These are phyloP conservation scores for Spilosoma lubricipeda DNA, from an alignment of 2,888 invertebrate genomes.

Conservation along the genomic window DNA sequence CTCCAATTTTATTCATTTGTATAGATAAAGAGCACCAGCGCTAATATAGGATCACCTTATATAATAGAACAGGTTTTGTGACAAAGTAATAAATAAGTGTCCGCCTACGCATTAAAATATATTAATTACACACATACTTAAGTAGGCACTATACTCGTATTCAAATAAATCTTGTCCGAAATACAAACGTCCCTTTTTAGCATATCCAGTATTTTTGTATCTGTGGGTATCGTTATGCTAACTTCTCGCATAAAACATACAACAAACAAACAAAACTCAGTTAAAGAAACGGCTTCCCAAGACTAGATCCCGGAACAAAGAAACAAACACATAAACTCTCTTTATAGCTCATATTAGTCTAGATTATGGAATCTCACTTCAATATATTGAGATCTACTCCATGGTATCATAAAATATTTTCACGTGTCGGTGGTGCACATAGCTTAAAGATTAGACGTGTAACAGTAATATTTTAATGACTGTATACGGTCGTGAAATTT, in stretches of 20 bases:
- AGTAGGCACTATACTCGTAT: slow-evolving; percentile 11
- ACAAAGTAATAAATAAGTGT: not conserved
- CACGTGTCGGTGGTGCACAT: slow-evolving; percentile 12
- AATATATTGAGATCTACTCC: slow-evolving; percentile 37
- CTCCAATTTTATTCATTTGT: too few relatives aligned
- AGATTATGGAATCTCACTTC: slow-evolving; percentile 34
- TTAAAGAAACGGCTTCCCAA: slow-evolving; percentile 46
- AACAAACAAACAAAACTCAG: slow-evolving; percentile 46
- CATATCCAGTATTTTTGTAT: slow-evolving; percentile 22
- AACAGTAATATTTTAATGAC: slow-evolving; percentile 3
- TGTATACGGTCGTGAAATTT: not conserved
- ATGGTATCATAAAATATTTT: slow-evolving; percentile 28
- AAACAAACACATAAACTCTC: slow-evolving; percentile 48
- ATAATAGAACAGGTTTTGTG: not conserved
- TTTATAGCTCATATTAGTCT: slow-evolving; percentile 44
- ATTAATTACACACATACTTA: slow-evolving; percentile 16
- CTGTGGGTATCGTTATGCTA: slow-evolving; percentile 28
- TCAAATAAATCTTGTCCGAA: slow-evolving; percentile 8
- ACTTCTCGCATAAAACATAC: slow-evolving; percentile 46
- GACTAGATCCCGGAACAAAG: slow-evolving; percentile 43
- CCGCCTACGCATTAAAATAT: slow-evolving; percentile 1
- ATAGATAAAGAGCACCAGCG: not conserved
- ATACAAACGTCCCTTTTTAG: slow-evolving; percentile 13
- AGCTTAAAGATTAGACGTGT: slow-evolving; percentile 1
- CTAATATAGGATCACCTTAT: not conserved